Base-by-base conservation (phyloP, 1,140 invertebrate genomes). In the Nilaparvata lugens region DNA sequence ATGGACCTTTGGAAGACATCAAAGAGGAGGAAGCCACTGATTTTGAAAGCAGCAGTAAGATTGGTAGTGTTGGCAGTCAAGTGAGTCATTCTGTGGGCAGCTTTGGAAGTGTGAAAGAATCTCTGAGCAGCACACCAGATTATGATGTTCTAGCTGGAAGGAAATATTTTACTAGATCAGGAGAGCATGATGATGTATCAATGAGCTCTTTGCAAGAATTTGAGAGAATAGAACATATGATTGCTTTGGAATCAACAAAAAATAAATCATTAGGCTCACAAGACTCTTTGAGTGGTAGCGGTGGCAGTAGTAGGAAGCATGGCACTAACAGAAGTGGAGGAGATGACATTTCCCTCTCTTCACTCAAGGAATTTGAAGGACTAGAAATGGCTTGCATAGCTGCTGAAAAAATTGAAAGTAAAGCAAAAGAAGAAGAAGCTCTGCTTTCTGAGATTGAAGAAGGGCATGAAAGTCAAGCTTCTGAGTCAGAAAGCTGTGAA, bases 141-240 rank as follows among this genome's bases (percentile, higher is more conserved):
- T 93, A 89, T 70, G 90, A 93, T 72, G 81, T 88, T 45, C 73
- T 91, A 6, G 86, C 88, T 0, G 83, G 87, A 2, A 81, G 86
- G 63, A 85, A 86, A 67, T 90, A 86, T 71, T 88, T 91, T 68
- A 83, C 84, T 0, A 81, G 82, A 66, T 82, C 83, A 59, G 83
- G 87, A 4, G 93, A 95, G 66, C 87, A 92, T 71, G 93, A 96
- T 73, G 89, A 93, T 73, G 78, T 93, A 21, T 96, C 93, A 0
- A 84, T 95, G 69, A 91, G 86, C 58, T 96, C 93, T 6, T 77
- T 96, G 60, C 92, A 95, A 73, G 94, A 97, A 72, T 97, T 97
- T 77, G 93, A 96, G 76, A 84, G 86, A 58, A 73, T 97, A 5
- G 94, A 97, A 74, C 83, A 82, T 67, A 85, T 89, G 0, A 82